Base-by-base conservation (phyloP, 2,113 vertebrate species). In the Passer montanus region DNA sequence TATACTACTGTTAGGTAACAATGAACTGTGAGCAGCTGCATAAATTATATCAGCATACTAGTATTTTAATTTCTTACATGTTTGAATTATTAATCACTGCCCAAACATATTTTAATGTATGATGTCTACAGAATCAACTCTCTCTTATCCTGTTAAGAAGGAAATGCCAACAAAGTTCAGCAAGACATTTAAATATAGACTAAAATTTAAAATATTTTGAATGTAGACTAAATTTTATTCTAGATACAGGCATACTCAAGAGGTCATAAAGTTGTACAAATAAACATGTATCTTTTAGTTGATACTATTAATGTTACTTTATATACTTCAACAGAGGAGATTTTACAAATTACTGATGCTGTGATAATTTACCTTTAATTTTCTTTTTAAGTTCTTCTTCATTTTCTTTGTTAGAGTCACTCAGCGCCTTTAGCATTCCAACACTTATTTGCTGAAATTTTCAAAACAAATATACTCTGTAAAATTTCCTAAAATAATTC, bases 341-440 rank as follows among this genome's bases (percentile, higher is more conserved):
- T 41, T 55, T 55, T 69, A 76, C 41, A 62, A 69, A 17, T 76
- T 62, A 62, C 14, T 35, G 35, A 63, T 49, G 15, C 22, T 55
- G n/a, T 49, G 31, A 28, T 76, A 27, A 55, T 47, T 68, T 97
- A 99, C 99, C 99, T 99, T 99, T 99, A 44, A 99, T 95, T 91
- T 98, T 92, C 84, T 97, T 98, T 97, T 98, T 99, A 67, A 98
- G 95, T 94, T 99, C 97, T 91, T 99, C 99, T 79, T 97, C 98
- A 90, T 97, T 96, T 95, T 93, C 96, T 97, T 98, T 98, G 86
- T 97, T 98, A 59, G 98, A 98, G 89, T 97, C 97, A 96, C 98
- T 98, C 90, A 99, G 91, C 5, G 98, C 97, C 87, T 98, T 98
- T 96, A 98, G 97, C 95, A 99, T 98, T 92, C 98, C 99, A 55